These are phyloP conservation scores for Nysson spinosus DNA, from an alignment of 2,888 invertebrate species.

Conservation along the genomic window DNA sequence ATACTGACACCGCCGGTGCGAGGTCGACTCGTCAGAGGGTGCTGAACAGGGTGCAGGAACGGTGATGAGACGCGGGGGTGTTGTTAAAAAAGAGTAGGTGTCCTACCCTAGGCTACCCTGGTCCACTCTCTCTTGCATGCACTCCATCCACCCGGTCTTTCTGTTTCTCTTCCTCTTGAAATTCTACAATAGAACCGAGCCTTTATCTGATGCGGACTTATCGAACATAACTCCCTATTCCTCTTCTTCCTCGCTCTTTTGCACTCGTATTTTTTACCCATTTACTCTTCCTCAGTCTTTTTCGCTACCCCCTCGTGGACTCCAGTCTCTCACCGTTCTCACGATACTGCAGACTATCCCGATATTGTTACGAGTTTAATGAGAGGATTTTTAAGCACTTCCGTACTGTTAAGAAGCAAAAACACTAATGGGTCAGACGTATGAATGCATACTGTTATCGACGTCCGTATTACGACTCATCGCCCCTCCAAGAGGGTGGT, in stretches of 20 bases:
- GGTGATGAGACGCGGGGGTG: slow-evolving; percentile 28
- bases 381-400: slow-evolving; percentile 16
- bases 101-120: slow-evolving; percentile 20
- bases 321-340: slow-evolving; percentile 2
- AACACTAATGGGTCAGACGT: slow-evolving; percentile 31
- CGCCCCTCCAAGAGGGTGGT: background rate
- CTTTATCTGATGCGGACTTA: slow-evolving; percentile 50
- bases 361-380: slow-evolving; percentile 24
- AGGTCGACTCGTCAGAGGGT: slow-evolving; percentile 75
- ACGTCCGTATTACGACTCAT: slow-evolving; percentile 5
- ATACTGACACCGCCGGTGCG: slow-evolving; percentile 73
- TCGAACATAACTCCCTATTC: slow-evolving; percentile 33
- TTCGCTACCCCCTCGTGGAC: background rate
- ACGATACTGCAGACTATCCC: slow-evolving; percentile 2
- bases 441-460: slow-evolving; percentile 26
- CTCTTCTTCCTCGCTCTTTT: background rate
- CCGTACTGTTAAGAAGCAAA: slow-evolving; percentile 15
- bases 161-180: slow-evolving; percentile 9
- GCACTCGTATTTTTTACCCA: slow-evolving; percentile 1
- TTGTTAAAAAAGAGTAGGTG: slow-evolving; percentile 28
- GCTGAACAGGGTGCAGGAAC: slow-evolving; percentile 65
- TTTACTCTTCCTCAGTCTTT: background rate
- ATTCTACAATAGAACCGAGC: slow-evolving; percentile 45
- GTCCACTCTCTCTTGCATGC: background rate
- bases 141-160: background rate